phyloP scores from a whole-genome alignment of 30 jellyfish, hydroid and myxozoan genomes.

The Cassiopea xamachana region DNA sequence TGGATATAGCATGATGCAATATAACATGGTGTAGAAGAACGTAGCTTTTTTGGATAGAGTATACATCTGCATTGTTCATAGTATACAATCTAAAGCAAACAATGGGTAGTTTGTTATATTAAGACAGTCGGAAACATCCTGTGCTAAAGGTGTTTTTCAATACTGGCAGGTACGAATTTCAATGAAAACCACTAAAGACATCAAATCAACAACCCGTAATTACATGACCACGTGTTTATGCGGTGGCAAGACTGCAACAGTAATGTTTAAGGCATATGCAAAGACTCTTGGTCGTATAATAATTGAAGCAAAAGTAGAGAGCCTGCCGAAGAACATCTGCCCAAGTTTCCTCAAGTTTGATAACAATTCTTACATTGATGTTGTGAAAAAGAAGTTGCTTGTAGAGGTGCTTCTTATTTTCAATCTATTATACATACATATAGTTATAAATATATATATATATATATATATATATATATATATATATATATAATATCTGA shows the following conservation, averaged over 20 bases:
- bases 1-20: too few species aligned
- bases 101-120: too few species aligned
- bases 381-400: slow-evolving; percentile 67
- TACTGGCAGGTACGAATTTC: slow-evolving; percentile 67
- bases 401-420: slow-evolving; percentile 70
- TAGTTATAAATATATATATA: not conserved
- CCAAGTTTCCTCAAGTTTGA: slow-evolving; percentile 42
- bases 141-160: not conserved
- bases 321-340: slow-evolving; percentile 77
- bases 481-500: too few species aligned
- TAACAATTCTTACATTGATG: slow-evolving; percentile 65
- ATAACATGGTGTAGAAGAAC: too few species aligned
- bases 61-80: too few species aligned
- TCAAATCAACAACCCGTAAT: slow-evolving; percentile 51
- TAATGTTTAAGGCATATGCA: slow-evolving; percentile 75
- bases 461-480: too few species aligned
- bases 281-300: slow-evolving; percentile 79
- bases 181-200: slow-evolving; percentile 65
- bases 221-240: slow-evolving; percentile 72
- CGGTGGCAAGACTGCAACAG: slow-evolving; percentile 86
- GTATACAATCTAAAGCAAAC: too few species aligned
- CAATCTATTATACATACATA: not conserved
- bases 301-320: slow-evolving; percentile 77
- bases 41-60: too few species aligned
- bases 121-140: too few species aligned